phyloP scores from a whole-genome alignment of 1,140 invertebrate species.

The Eufriesea mexicana region DNA sequence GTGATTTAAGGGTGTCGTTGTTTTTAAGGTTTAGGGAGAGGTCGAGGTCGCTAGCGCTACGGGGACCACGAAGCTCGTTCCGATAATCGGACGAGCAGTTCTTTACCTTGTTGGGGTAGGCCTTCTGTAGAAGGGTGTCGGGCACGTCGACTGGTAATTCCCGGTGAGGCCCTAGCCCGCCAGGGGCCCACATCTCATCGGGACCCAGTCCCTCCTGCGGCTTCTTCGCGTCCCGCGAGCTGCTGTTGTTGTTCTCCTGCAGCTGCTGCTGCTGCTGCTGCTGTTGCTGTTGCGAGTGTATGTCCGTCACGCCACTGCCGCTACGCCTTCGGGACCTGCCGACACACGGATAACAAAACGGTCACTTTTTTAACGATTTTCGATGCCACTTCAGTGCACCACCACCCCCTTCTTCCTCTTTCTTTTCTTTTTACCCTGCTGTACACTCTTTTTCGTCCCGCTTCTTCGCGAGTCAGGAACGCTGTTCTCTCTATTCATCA shows the following conservation, averaged over 20 bases:
- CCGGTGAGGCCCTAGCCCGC: slow-evolving; percentile 89
- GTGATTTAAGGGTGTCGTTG: slow-evolving; percentile 64
- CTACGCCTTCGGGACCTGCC: slow-evolving; percentile 79
- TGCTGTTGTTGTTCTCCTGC: slow-evolving; percentile 79
- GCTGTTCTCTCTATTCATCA: slow-evolving; percentile 14
- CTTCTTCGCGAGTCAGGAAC: background rate
- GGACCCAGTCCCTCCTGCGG: slow-evolving; percentile 74
- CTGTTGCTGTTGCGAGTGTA: slow-evolving; percentile 77
- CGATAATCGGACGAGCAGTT: slow-evolving; percentile 67
- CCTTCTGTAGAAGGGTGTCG: slow-evolving; percentile 95
- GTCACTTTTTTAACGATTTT: slow-evolving; percentile 10
- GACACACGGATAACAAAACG: slow-evolving; percentile 24
- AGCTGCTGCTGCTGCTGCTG: slow-evolving; percentile 76
- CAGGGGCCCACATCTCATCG: slow-evolving; percentile 82
- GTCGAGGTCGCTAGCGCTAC: slow-evolving; percentile 80
- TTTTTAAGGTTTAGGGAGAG: slow-evolving; percentile 78
- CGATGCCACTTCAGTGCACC: slow-evolving; percentile 2
- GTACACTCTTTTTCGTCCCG: background rate
- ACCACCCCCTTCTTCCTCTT: no score
- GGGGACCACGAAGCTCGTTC: slow-evolving; percentile 71
- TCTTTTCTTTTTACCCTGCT: no score
- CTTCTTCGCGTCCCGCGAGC: slow-evolving; percentile 76
- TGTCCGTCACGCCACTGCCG: slow-evolving; percentile 78
- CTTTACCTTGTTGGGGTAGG: slow-evolving; percentile 94
- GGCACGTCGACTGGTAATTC: slow-evolving; percentile 99